A percentile compares a stretch with the other conserved stretches of the same genome.
Evolutionary conservation across 2,113 vertebrate species (phyloP).

Genomic region (Syngnathoides biaculeatus): DNA sequence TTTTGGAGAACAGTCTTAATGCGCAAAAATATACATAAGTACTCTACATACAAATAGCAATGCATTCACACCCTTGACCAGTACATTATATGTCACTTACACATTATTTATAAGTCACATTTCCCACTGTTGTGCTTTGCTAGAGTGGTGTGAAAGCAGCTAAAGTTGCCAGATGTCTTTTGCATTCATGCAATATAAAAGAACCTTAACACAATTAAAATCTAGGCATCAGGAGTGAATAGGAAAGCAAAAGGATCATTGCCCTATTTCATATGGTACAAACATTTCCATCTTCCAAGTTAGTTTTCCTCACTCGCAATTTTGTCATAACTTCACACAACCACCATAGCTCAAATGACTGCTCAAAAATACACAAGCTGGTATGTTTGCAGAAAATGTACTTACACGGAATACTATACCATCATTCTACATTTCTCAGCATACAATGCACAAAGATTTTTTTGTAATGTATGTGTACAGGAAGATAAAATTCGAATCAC

Average conservation of each 20-base stretch:
- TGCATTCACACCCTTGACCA: neutral
- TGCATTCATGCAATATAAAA: neutral
- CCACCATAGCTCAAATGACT: slow-evolving; percentile 11
- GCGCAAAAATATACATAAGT: neutral
- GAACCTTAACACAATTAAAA: neutral
- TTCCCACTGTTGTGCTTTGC: neutral
- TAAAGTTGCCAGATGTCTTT: neutral
- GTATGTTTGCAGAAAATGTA: slow-evolving; percentile 23
- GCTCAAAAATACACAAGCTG: slow-evolving; percentile 23
- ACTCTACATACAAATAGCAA: neutral
- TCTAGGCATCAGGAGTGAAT: neutral
- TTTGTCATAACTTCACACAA: slow-evolving; percentile 10
- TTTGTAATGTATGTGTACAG: slow-evolving; percentile 30
- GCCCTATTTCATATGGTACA: neutral
- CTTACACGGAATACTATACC: slow-evolving; percentile 25
- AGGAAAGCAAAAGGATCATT: slow-evolving; percentile 1
- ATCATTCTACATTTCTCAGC: slow-evolving; percentile 26
- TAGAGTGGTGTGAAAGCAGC: neutral
- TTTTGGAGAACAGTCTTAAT: neutral
- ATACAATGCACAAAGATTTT: slow-evolving; percentile 1
- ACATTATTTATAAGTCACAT: neutral
- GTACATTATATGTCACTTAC: neutral
- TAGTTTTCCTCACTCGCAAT: too few relatives aligned
- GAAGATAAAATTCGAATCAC: slow-evolving; percentile 46
- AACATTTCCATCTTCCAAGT: too few relatives aligned